Base-by-base conservation (phyloP, 1,140 invertebrate genomes). In the Panulirus ornatus region DNA sequence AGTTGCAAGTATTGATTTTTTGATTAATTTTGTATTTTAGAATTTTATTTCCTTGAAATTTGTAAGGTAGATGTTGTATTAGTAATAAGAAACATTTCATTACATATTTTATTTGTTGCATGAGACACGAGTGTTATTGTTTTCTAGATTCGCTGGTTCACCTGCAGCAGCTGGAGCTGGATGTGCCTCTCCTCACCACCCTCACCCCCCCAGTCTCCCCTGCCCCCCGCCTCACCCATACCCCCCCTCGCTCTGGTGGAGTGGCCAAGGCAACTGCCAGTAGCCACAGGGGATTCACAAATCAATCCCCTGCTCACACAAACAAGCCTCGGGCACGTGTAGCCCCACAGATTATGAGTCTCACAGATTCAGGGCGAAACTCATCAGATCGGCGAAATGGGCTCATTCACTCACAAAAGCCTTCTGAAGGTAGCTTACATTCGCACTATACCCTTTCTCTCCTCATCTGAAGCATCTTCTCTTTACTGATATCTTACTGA, bases 121-220 rank as follows among this genome's bases (percentile, higher is more conserved):
- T 76, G 84, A 86, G 19, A 84, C 63, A 71, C 66, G 66, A 76
- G 71, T 86, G 71, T 86, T 76, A 71, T 76, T 89, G 47, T 88
- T 82, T 89, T 89, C 44, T 89, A 89, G 87, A 89, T 38, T 73
- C 87, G 66, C 58, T 89, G 87, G 87, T 89, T 63, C 87, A 89
- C 79, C 87, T 89, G 47, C 87, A 89, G 79, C 78, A 73, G 66
- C 87, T 89, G 87, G 87, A 89, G 87, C 14, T 89, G 87, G 87
- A 89, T 83, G 81, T 75, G 66, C 79, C 87, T 34, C 79, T 83
- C 87, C 87, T 89, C 79, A 73, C 87, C 51, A 73, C 79, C 87
- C 81, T 89, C 78, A 89, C 78, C 22, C 87, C 87, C 87, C 86
- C 75, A 44, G 85, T 51, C 47, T 63, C 76, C 76, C 76, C 85